Percentiles rank a stretch among this genome's conserved stretches.
Evolutionary conservation across 1,140 invertebrate species (phyloP).

Genomic region (Drosophila funebris): DNA sequence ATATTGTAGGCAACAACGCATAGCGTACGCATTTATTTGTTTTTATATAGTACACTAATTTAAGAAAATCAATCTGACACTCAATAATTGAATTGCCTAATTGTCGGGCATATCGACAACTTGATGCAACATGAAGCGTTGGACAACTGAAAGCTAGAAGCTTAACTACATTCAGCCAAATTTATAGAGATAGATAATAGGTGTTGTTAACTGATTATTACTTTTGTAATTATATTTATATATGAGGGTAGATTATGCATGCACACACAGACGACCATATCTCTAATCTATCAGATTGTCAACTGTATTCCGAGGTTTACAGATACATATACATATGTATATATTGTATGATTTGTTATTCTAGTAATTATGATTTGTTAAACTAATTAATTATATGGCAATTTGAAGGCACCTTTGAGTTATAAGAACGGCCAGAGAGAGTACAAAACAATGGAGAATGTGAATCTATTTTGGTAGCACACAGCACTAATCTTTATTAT

Average conservation of each 20-base stretch:
- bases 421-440: too few relatives aligned
- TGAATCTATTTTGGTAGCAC: too few relatives aligned
- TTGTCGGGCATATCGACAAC: neutral
- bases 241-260: neutral
- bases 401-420: neutral
- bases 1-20: neutral
- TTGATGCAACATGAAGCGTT: neutral
- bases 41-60: neutral
- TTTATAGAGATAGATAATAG: constrained; percentile 2
- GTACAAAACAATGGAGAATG: too few relatives aligned
- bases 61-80: neutral
- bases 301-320: neutral
- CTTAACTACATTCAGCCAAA: neutral
- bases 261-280: neutral
- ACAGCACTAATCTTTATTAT: too few relatives aligned
- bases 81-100: neutral
- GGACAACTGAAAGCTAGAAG: too few relatives aligned
- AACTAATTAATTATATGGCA: neutral
- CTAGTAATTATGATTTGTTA: too few relatives aligned
- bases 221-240: neutral
- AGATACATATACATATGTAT: neutral
- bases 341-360: neutral
- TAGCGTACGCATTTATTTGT: neutral
- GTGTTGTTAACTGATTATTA: neutral
- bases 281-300: neutral